Evolutionary conservation across 2,113 vertebrate genomes (phyloP).

Genomic region (Mustela nigripes): DNA sequence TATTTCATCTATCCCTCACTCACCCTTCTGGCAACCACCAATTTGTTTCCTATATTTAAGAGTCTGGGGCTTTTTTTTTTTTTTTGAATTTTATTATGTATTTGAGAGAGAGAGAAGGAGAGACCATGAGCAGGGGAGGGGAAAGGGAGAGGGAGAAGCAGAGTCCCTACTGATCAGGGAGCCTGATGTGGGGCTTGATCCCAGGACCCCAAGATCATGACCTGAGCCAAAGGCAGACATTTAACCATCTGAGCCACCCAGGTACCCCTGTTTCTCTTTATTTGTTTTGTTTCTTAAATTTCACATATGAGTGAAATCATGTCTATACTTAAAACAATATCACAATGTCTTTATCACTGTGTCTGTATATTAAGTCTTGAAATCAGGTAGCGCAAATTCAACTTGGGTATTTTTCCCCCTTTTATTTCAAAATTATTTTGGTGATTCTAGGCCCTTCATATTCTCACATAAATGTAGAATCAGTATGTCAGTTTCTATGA

Average conservation of each 20-base stretch:
- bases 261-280: not conserved
- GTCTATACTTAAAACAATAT: not conserved
- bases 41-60: not conserved
- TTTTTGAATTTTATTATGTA: not conserved
- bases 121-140: not conserved
- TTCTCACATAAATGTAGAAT: slow-evolving; percentile 4
- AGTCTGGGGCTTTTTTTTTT: not conserved
- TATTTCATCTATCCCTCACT: not conserved
- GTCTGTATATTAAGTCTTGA: not conserved
- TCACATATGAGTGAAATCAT: not conserved
- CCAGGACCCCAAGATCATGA: not conserved
- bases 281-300: not conserved
- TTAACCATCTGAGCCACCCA: not conserved
- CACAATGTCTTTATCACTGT: not conserved
- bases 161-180: not conserved
- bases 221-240: not conserved
- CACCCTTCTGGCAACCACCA: not conserved
- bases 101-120: not conserved
- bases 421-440: not conserved
- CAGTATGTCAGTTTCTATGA: not conserved
- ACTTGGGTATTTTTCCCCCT: not conserved
- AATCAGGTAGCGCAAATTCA: not conserved
- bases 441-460: not conserved
- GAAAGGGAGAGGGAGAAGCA: not conserved
- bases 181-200: not conserved